Base-by-base conservation (phyloP, 2,888 invertebrate genomes). In the Lepidochrysops patricia region DNA sequence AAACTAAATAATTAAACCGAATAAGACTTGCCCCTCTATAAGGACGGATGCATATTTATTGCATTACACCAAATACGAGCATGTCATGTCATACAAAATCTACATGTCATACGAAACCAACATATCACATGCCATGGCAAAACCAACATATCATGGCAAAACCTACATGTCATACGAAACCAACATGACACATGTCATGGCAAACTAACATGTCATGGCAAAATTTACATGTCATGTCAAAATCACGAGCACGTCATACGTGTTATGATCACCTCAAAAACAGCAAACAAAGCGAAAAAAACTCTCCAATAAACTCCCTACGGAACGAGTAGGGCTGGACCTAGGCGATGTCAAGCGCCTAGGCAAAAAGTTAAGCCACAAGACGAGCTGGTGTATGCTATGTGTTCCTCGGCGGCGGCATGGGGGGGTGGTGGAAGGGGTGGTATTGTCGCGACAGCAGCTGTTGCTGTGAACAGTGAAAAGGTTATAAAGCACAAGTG, bases 391-490 rank as follows among this genome's bases (percentile, higher is more conserved):
- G 64, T 60, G 62, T 61, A 49, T 34, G 57, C 68, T 84, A 84
- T 80, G 80, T 84, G 67, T 73, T 79, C 66, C 81, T 73, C 49
- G 77, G 80, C 58, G 79, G 79, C 67, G 84, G 86, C 78, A 82
- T 77, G 1, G 81, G 79, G 2, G 89, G 89, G 63, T 87, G 86
- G 63, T 89, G 89, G 75, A 85, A 86, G 3, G 88, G 87, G 58
- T 89, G 89, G 61, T 84, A 82, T 70, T 84, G 86, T 43, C 84
- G 72, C 2, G 86, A 77, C 60, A 81, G 72, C 63, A 89, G 71
- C 58, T 74, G 82, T 65, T 85, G 84, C 89, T 89, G 78, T 6
- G 80, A 81, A 60, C 63, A 61, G 23, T 48, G 32, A 5, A 34
- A 43, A 4, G 19, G 19, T 19, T 35, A n/a, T 35, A n/a, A n/a